Percentiles rank a stretch among this genome's conserved stretches.
Evolutionary conservation across 1,140 invertebrate genomes (phyloP).

Genomic region (Orius insidiosus): DNA sequence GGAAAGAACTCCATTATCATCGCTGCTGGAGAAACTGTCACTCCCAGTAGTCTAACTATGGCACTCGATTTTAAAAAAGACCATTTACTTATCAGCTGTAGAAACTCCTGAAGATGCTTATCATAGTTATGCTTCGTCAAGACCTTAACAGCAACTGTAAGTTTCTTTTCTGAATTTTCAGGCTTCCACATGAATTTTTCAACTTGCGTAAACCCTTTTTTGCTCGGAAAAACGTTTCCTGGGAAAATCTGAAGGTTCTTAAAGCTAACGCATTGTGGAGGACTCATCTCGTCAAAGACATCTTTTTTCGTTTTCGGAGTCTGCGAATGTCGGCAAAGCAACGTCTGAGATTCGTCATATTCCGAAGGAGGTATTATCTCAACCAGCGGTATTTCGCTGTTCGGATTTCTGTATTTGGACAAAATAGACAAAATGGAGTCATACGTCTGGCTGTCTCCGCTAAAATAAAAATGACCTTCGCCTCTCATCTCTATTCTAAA

Average conservation of each 20-base stretch:
- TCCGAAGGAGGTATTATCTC: slow-evolving; percentile 70
- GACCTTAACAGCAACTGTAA: slow-evolving; percentile 56
- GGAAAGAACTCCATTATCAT: slow-evolving; percentile 65
- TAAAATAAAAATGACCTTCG: slow-evolving; percentile 30
- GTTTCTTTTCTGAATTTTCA: slow-evolving; percentile 30
- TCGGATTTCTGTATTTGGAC: slow-evolving; percentile 36
- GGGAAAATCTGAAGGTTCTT: slow-evolving; percentile 42
- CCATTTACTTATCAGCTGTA: slow-evolving; percentile 55
- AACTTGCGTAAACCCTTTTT: slow-evolving; percentile 39
- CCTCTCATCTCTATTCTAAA: slow-evolving; percentile 40
- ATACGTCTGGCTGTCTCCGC: slow-evolving; percentile 33
- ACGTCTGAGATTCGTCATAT: slow-evolving; percentile 32
- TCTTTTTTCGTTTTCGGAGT: background rate
- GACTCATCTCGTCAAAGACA: background rate
- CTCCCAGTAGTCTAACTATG: slow-evolving; percentile 53
- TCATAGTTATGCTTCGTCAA: slow-evolving; percentile 42
- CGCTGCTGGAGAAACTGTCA: slow-evolving; percentile 52
- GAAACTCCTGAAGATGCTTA: slow-evolving; percentile 47
- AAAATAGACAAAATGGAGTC: slow-evolving; percentile 42
- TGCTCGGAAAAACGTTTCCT: slow-evolving; percentile 41
- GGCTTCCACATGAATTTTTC: slow-evolving; percentile 44
- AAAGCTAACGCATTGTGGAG: slow-evolving; percentile 37
- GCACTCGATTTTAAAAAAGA: slow-evolving; percentile 51
- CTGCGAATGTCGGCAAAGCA: too few relatives aligned
- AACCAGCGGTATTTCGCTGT: slow-evolving; percentile 37